Evolutionary conservation across 92 coral and sea anemone genomes (phyloP).

Genomic region (Phenganax subtilis): DNA sequence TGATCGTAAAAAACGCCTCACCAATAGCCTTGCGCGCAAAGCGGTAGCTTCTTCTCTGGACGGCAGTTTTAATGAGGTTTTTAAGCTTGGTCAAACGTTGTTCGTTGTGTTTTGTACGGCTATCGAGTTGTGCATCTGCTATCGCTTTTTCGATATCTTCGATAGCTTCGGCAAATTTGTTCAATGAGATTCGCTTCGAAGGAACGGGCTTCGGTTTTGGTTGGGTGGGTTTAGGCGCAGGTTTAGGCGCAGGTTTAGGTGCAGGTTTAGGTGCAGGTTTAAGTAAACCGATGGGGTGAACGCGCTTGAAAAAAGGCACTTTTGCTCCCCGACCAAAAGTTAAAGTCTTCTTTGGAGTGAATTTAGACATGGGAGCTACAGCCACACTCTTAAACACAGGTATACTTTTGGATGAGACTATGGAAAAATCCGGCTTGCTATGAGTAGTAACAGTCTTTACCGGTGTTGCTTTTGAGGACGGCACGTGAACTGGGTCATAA

Average conservation of each 20-base stretch:
- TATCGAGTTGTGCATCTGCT: constrained; percentile 56
- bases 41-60: constrained; percentile 52
- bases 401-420: too few relatives aligned
- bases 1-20: constrained; percentile 55
- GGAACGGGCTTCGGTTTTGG: not conserved
- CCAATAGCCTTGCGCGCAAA: constrained; percentile 79
- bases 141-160: constrained; percentile 74
- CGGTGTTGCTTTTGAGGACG: too few relatives aligned
- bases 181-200: constrained; percentile 49
- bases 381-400: too few relatives aligned
- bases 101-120: constrained; percentile 33
- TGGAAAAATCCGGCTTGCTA: too few relatives aligned
- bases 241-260: not conserved
- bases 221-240: not conserved
- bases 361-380: too few relatives aligned
- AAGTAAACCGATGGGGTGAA: too few relatives aligned
- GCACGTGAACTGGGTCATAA: constrained; percentile 4
- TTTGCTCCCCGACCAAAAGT: not conserved
- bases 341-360: not conserved
- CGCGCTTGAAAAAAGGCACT: too few relatives aligned
- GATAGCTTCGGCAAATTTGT: constrained; percentile 67
- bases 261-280: not conserved
- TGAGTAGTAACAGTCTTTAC: too few relatives aligned
- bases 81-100: constrained; percentile 43
- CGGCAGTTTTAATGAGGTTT: constrained; percentile 57